Conservation (phyloP, 92 coral and sea anemone species). For the Parazoanthus darwini region DNA sequence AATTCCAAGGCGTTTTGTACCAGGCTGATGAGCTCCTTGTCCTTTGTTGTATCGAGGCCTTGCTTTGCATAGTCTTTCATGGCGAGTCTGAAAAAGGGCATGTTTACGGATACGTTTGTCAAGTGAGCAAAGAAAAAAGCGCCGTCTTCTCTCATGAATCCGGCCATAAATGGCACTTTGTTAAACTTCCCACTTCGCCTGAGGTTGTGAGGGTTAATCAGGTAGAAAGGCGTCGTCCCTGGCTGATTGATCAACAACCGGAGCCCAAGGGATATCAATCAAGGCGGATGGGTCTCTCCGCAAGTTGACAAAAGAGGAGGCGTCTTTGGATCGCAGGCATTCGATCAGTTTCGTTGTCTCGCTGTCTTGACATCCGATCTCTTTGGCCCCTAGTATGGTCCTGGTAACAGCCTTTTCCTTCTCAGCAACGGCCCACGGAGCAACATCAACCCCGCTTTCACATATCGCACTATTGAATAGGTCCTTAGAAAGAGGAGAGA, state of each 20-base stretch:
- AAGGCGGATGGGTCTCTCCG: no score
- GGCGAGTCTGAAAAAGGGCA: background rate
- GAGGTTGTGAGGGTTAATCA: background rate
- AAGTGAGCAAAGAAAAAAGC: background rate
- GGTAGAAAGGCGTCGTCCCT: background rate
- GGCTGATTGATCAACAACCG: background rate
- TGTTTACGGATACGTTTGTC: background rate
- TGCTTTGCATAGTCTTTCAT: background rate
- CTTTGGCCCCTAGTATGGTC: background rate
- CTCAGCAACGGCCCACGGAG: background rate
- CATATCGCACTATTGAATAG: background rate
- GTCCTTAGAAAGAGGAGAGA: background rate
- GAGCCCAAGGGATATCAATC: background rate
- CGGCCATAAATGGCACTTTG: background rate
- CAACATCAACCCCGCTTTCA: background rate
- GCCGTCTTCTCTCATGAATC: background rate
- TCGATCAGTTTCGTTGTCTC: background rate
- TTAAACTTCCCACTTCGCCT: background rate
- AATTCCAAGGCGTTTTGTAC: no score
- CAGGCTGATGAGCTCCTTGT: no score
- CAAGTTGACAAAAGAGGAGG: background rate
- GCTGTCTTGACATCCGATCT: background rate
- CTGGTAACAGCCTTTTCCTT: background rate
- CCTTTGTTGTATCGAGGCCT: no score
- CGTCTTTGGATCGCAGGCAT: slow-evolving; percentile 5